These are phyloP conservation scores for Ophion obscuratus DNA, from an alignment of 2,888 invertebrate species.

Conservation along the genomic window DNA sequence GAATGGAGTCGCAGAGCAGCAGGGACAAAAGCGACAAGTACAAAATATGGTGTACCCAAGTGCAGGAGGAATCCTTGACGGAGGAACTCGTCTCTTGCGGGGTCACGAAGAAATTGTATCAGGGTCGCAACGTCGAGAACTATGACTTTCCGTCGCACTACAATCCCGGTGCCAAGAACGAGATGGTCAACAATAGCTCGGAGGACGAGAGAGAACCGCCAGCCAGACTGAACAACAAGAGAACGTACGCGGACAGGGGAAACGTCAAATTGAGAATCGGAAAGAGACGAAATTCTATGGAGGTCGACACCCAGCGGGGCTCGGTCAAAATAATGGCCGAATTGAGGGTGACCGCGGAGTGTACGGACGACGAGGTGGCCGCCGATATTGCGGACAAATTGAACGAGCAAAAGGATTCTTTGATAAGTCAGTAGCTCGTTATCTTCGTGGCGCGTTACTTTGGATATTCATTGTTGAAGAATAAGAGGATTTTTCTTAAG, in stretches of 20 bases:
- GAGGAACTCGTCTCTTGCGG: conserved; percentile 92
- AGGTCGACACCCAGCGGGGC: conserved; percentile 85
- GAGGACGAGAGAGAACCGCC: conserved; percentile 84
- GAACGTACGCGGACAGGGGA: conserved; percentile 86
- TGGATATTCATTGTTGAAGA: conserved; percentile 8
- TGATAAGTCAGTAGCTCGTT: conserved; percentile 87
- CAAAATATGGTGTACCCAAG: conserved; percentile 90
- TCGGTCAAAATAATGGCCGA: conserved; percentile 87
- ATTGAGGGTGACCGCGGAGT: conserved; percentile 85
- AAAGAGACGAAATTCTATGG: conserved; percentile 84
- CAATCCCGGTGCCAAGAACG: conserved; percentile 61
- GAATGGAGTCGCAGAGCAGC: conserved; percentile 81
- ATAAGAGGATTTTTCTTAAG: background rate
- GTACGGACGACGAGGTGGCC: conserved; percentile 87
- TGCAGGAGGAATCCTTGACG: conserved; percentile 92
- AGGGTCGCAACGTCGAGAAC: conserved; percentile 89
- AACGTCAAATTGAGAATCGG: conserved; percentile 87
- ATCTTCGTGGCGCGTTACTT: background rate
- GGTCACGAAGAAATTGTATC: conserved; percentile 88
- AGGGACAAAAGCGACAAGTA: conserved; percentile 88
- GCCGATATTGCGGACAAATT: conserved; percentile 90
- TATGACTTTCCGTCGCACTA: conserved; percentile 87
- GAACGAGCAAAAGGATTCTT: conserved; percentile 89
- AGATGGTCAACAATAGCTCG: conserved; percentile 85
- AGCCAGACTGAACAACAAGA: conserved; percentile 85